These are phyloP conservation scores for Dascillus cervinus DNA, from an alignment of 2,888 invertebrate species.

Conservation along the genomic window DNA sequence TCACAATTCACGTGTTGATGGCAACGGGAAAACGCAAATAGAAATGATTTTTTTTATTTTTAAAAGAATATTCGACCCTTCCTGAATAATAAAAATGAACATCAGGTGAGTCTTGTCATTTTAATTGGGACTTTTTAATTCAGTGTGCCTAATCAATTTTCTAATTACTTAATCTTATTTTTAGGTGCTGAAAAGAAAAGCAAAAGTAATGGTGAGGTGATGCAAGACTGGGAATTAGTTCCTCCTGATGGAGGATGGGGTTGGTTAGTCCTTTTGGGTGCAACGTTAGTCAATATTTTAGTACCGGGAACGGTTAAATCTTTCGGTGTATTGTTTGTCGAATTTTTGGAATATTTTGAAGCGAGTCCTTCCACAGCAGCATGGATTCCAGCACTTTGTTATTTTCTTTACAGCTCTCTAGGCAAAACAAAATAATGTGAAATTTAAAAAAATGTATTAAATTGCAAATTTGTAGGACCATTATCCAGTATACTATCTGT, in stretches of 20 bases:
- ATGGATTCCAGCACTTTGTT: constrained; percentile 81
- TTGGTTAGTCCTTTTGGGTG: constrained; percentile 66
- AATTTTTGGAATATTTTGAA: constrained; percentile 72
- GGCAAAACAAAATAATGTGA: constrained; percentile 58
- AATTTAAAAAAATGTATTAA: constrained; percentile 4
- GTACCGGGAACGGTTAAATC: constrained; percentile 84
- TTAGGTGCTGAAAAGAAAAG: constrained; percentile 31
- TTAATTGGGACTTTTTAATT: too few relatives aligned
- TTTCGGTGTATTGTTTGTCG: constrained; percentile 77
- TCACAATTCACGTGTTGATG: too few relatives aligned
- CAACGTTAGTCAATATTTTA: constrained; percentile 75
- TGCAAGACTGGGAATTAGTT: constrained; percentile 61
- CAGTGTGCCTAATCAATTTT: too few relatives aligned
- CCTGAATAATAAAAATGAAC: too few relatives aligned
- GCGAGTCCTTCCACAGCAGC: constrained; percentile 66
- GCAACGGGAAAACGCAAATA: too few relatives aligned
- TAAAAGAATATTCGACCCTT: too few relatives aligned
- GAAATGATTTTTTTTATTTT: too few relatives aligned
- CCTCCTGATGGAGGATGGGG: constrained; percentile 84
- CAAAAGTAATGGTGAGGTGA: constrained; percentile 30
- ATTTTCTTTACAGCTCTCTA: constrained; percentile 80
- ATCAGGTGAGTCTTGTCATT: too few relatives aligned
- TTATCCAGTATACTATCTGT: constrained; percentile 77
- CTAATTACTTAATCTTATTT: too few relatives aligned
- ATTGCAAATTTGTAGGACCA: constrained; percentile 56